phyloP scores from a whole-genome alignment of 2,113 vertebrate species.

The Rhegmatorhina hoffmannsi region DNA sequence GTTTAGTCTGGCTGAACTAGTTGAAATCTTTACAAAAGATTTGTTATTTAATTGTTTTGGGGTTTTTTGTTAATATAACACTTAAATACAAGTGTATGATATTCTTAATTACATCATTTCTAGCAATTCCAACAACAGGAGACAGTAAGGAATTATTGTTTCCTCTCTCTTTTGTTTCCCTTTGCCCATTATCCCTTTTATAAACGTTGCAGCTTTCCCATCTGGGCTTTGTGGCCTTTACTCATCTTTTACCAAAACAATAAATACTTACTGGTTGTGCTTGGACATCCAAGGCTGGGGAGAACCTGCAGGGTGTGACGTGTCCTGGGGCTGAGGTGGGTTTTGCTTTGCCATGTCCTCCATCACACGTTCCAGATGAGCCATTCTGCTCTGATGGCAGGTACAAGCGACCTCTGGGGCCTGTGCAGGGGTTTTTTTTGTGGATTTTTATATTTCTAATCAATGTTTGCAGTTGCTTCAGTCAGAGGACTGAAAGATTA shows the following conservation, averaged over 20 bases:
- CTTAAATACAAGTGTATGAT: background rate
- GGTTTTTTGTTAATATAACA: background rate
- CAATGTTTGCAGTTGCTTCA: background rate
- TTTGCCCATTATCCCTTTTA: background rate
- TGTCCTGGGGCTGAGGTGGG: background rate
- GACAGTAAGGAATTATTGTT: background rate
- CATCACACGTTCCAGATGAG: fast-evolving
- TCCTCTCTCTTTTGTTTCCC: background rate
- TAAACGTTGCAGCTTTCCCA: background rate
- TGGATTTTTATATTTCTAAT: background rate
- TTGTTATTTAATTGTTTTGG: background rate
- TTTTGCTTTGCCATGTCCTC: background rate
- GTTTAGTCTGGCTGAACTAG: background rate
- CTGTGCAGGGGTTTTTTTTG: background rate
- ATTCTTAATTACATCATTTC: background rate
- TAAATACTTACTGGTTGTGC: background rate
- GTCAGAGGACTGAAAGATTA: background rate
- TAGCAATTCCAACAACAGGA: background rate
- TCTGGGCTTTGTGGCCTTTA: background rate
- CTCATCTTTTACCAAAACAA: background rate
- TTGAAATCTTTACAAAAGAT: background rate
- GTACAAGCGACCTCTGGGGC: too few species aligned
- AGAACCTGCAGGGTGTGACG: fast-evolving
- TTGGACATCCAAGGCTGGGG: background rate
- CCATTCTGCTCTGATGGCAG: background rate